phyloP scores from a whole-genome alignment of 92 coral and sea anemone species.

The Nematostella vectensis region DNA sequence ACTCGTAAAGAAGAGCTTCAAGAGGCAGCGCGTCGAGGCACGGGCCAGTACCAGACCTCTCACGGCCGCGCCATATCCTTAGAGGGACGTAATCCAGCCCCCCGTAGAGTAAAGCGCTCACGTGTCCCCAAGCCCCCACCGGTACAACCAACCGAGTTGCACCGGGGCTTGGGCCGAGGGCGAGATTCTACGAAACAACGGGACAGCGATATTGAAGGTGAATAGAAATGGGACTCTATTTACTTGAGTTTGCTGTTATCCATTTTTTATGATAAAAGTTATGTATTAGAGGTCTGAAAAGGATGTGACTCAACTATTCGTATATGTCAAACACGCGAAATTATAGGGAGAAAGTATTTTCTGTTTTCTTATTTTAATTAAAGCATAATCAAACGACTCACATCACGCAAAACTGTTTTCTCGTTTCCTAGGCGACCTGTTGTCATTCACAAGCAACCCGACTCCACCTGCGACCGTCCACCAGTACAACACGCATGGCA shows the following conservation, averaged over 20 bases:
- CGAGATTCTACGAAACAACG: constrained; percentile 24
- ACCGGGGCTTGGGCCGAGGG: constrained; percentile 13
- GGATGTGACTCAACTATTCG: no score
- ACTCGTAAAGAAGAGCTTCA: constrained; percentile 70
- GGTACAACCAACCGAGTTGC: constrained; percentile 24
- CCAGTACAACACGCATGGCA: constrained; percentile 52
- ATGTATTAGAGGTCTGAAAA: no score
- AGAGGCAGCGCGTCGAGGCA: constrained; percentile 49
- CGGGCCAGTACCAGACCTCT: constrained; percentile 19
- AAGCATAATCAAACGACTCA: no score
- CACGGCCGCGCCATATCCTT: constrained; percentile 32
- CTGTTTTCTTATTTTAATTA: no score
- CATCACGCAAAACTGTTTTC: no score
- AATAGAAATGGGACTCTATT: no score
- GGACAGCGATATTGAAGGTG: no score
- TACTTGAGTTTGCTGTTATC: no score
- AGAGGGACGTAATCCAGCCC: constrained; percentile 33
- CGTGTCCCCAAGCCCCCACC: constrained; percentile 28
- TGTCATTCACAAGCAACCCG: constrained; percentile 47
- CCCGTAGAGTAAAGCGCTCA: constrained; percentile 32
- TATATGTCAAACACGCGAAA: no score
- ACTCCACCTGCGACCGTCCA: constrained; percentile 79
- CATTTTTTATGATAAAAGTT: no score
- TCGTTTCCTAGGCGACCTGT: constrained; percentile 52
- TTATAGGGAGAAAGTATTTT: no score